Conservation (phyloP, 2,888 invertebrate genomes). For the Lordiphosa andalusiaca region DNA sequence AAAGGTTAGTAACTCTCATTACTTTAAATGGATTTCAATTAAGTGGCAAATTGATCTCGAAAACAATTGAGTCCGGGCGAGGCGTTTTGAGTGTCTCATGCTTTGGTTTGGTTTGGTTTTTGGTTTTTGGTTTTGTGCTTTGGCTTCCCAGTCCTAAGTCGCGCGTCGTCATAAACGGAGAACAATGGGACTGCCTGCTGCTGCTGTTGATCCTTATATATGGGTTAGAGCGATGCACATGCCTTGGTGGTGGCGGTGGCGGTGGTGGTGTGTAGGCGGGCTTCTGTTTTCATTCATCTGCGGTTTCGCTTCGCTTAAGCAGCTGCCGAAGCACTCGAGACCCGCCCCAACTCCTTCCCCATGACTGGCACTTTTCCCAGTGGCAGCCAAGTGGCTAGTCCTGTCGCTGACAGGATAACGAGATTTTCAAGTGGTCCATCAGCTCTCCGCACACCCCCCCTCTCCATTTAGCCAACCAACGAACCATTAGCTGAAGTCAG, state of each 20-base stretch:
- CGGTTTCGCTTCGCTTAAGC: constrained; percentile 19
- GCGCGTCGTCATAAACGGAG: constrained; percentile 8
- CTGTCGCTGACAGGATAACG: constrained; percentile 77
- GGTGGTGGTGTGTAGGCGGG: constrained; percentile 47
- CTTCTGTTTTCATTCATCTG: constrained; percentile 48
- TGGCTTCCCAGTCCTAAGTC: constrained; percentile 11
- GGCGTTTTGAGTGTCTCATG: constrained; percentile 61
- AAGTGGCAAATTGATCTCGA: constrained; percentile 76
- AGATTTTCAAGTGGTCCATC: constrained; percentile 76
- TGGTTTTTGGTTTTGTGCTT: constrained; percentile 41
- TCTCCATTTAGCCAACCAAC: constrained; percentile 17
- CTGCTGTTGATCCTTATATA: constrained; percentile 17
- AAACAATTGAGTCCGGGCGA: constrained; percentile 71
- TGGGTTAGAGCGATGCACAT: constrained; percentile 8
- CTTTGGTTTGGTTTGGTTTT: constrained; percentile 41
- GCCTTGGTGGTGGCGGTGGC: constrained; percentile 21
- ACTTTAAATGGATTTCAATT: constrained; percentile 79
- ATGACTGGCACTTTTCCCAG: constrained; percentile 59
- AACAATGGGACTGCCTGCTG: constrained; percentile 46
- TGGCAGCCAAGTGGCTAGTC: constrained; percentile 34
- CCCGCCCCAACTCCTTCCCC: constrained; percentile 5
- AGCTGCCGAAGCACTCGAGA: constrained; percentile 62
- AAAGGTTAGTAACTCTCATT: constrained; percentile 76
- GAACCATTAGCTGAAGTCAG: constrained; percentile 8
- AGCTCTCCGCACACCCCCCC: constrained; percentile 56